These are phyloP conservation scores for Volucella zonaria DNA, from an alignment of 2,888 invertebrate species.

Conservation along the genomic window DNA sequence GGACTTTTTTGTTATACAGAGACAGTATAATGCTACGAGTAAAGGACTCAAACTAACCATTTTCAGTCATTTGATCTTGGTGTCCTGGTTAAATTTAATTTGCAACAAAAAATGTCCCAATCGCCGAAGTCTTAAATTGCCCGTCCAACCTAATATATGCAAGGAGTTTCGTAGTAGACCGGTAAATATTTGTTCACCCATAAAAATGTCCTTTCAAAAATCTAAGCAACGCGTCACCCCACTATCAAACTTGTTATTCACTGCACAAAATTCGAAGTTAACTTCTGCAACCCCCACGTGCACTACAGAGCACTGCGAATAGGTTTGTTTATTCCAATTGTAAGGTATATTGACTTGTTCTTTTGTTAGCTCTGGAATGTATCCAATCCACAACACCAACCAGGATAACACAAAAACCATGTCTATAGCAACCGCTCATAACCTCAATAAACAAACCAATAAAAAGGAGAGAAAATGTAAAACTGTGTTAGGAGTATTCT, in stretches of 20 bases:
- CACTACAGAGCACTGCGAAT: background rate
- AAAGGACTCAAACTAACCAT: too few species aligned
- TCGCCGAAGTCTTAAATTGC: too few species aligned
- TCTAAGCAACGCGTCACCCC: background rate
- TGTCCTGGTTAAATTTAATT: too few species aligned
- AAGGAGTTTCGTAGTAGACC: too few species aligned
- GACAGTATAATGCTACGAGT: too few species aligned
- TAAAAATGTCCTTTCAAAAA: too few species aligned
- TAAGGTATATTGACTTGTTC: background rate
- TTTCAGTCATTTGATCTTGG: too few species aligned
- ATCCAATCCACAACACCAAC: constrained; percentile 26
- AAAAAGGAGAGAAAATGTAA: constrained; percentile 75
- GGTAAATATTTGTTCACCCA: too few species aligned
- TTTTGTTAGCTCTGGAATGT: constrained; percentile 36
- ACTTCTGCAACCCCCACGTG: too few species aligned
- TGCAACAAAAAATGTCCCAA: too few species aligned
- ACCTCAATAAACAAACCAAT: constrained; percentile 83
- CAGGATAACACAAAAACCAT: constrained; percentile 25
- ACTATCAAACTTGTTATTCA: constrained; percentile 1
- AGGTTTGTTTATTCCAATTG: background rate
- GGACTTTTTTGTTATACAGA: too few species aligned
- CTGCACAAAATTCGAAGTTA: background rate
- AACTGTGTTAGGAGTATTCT: constrained; percentile 52
- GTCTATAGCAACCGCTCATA: constrained; percentile 82
- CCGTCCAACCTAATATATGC: too few species aligned